These are phyloP conservation scores for Deilephila porcellus DNA, from an alignment of 2,888 invertebrate species.

Conservation along the genomic window DNA sequence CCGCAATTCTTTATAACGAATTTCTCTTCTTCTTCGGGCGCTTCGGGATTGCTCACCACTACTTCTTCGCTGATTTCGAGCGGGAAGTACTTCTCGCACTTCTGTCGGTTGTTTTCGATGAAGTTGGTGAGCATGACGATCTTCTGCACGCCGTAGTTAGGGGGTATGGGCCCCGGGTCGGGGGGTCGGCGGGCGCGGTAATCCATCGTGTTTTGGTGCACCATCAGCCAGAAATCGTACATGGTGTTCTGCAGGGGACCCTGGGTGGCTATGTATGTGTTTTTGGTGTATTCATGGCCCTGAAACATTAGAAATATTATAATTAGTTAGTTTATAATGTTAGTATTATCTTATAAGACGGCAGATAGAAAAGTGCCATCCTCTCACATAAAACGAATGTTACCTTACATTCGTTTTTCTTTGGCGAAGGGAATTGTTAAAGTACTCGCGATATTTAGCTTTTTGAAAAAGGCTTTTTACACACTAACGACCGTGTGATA, in stretches of 20 bases:
- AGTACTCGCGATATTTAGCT: no score
- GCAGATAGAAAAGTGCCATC: no score
- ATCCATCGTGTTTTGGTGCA: slow-evolving; percentile 83
- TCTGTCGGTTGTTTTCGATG: slow-evolving; percentile 92
- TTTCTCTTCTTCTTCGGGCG: slow-evolving; percentile 34
- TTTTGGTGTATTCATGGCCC: slow-evolving; percentile 95
- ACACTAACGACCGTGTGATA: no score
- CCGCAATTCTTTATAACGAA: slow-evolving; percentile 76
- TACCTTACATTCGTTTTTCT: no score
- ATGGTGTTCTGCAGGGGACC: slow-evolving; percentile 96
- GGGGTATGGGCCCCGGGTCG: slow-evolving; percentile 30
- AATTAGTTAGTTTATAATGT: no score
- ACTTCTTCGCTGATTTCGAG: slow-evolving; percentile 79
- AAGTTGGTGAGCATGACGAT: slow-evolving; percentile 97
- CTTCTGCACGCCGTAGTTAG: slow-evolving; percentile 71
- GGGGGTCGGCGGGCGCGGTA: slow-evolving; percentile 38
- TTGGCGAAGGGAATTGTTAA: no score
- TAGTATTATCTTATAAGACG: no score
- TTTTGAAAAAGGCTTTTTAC: no score
- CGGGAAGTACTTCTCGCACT: slow-evolving; percentile 96
- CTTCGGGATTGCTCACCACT: slow-evolving; percentile 51
- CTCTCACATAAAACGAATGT: no score
- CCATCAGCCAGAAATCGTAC: slow-evolving; percentile 96
- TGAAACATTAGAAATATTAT: slow-evolving; percentile 63
- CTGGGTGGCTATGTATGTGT: slow-evolving; percentile 96